A percentile compares a stretch with the other conserved stretches of the same genome.
Conservation (phyloP, 2,888 invertebrate genomes). For the Amiota minor region DNA sequence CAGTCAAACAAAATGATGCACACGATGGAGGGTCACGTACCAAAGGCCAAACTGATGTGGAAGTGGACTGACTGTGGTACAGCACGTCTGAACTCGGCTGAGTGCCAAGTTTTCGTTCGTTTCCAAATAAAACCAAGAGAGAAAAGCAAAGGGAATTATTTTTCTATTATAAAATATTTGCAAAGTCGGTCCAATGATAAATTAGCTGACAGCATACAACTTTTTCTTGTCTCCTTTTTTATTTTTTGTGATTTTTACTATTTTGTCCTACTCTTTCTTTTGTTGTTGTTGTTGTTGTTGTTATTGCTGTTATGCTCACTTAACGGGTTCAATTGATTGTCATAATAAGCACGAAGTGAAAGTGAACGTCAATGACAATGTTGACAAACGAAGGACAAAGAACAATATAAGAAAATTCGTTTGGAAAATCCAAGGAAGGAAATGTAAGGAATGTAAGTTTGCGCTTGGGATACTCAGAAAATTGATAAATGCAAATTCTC, state of each 20-base stretch:
- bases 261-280: too few species aligned
- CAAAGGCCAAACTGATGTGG: conserved; percentile 20
- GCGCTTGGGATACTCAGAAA: conserved; percentile 5
- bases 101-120: conserved; percentile 45
- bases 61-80: conserved; percentile 4
- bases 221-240: too few species aligned
- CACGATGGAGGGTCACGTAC: conserved; percentile 31
- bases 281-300: background rate
- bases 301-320: conserved; percentile 7
- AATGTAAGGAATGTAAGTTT: too few species aligned
- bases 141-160: conserved; percentile 40
- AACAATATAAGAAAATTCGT: background rate
- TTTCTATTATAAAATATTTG: conserved; percentile 58
- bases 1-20: conserved; percentile 6
- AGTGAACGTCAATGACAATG: background rate
- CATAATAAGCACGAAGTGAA: conserved; percentile 42
- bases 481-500: conserved; percentile 45
- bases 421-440: background rate
- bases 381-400: background rate
- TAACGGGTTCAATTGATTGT: conserved; percentile 44
- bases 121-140: background rate
- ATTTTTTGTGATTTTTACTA: too few species aligned
- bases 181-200: conserved; percentile 57
- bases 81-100: conserved; percentile 45
- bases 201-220: conserved; percentile 49